Evolutionary conservation across 2,113 vertebrate species (phyloP).

Genomic region (Mionectes macconnelli): DNA sequence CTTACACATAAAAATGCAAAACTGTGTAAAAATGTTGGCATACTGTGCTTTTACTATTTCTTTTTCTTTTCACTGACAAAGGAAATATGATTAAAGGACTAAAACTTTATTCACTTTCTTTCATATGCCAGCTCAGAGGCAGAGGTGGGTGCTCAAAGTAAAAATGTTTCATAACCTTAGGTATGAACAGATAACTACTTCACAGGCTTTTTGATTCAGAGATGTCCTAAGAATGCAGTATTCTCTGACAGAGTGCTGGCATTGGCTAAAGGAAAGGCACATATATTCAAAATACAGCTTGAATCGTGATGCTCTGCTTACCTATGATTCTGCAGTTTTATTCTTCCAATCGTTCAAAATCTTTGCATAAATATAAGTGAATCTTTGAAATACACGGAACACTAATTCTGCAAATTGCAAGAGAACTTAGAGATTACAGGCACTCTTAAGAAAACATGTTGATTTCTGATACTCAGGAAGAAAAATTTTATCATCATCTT

Average conservation of each 20-base stretch:
- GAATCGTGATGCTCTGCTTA: neutral
- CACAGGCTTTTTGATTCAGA: neutral
- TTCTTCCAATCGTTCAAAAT: neutral
- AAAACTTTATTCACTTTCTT: neutral
- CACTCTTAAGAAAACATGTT: neutral
- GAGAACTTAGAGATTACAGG: neutral
- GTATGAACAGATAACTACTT: neutral
- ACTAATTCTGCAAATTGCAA: neutral
- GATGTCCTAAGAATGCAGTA: neutral
- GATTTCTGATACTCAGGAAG: neutral
- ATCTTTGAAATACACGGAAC: neutral
- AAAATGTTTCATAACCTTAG: neutral
- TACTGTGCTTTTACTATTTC: neutral
- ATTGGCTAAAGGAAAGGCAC: neutral
- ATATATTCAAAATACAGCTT: neutral
- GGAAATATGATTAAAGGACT: neutral
- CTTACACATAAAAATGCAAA: neutral
- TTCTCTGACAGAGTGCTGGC: neutral
- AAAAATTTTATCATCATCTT: neutral
- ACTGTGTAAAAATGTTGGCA: neutral
- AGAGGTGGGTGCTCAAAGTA: neutral
- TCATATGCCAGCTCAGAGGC: neutral
- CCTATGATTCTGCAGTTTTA: neutral
- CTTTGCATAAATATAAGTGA: neutral
- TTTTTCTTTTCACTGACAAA: neutral